phyloP scores from a whole-genome alignment of 2,888 invertebrate genomes.

The Mesochorus sp. region DNA sequence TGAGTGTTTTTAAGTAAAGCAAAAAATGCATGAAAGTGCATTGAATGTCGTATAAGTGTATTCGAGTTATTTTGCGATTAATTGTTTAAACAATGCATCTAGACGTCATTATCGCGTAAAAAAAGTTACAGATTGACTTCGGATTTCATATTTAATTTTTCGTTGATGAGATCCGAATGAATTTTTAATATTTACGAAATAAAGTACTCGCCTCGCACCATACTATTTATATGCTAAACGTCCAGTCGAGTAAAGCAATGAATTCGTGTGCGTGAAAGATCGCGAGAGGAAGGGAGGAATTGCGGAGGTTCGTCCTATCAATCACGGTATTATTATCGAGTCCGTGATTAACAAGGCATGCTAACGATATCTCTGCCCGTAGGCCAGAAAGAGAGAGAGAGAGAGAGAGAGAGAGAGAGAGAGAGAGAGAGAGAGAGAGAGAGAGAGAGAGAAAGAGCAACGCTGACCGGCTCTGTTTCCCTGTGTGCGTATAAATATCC shows the following conservation, averaged over 20 bases:
- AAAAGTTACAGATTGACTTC: too few relatives aligned
- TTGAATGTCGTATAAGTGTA: too few relatives aligned
- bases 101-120: too few relatives aligned
- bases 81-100: too few relatives aligned
- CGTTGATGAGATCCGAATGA: too few relatives aligned
- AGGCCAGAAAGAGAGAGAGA: conserved; percentile 45
- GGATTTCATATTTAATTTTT: too few relatives aligned
- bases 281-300: conserved; percentile 47
- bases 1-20: too few relatives aligned
- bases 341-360: conserved; percentile 82
- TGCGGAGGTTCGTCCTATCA: conserved; percentile 80
- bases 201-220: too few relatives aligned
- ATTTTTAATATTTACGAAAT: too few relatives aligned
- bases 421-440: conserved; percentile 20
- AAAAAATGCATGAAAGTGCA: too few relatives aligned
- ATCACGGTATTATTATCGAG: conserved; percentile 82
- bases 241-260: neutral
- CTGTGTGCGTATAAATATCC: conserved; percentile 51
- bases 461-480: conserved; percentile 38
- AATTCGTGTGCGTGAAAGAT: conserved; percentile 33
- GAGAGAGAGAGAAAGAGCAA: conserved; percentile 12
- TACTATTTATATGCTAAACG: conserved; percentile 2
- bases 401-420: neutral
- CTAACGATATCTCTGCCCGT: conserved; percentile 81
- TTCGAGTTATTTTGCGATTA: too few relatives aligned